Conservation (phyloP, 2,888 invertebrate species). For the Ormyrus rosae region DNA sequence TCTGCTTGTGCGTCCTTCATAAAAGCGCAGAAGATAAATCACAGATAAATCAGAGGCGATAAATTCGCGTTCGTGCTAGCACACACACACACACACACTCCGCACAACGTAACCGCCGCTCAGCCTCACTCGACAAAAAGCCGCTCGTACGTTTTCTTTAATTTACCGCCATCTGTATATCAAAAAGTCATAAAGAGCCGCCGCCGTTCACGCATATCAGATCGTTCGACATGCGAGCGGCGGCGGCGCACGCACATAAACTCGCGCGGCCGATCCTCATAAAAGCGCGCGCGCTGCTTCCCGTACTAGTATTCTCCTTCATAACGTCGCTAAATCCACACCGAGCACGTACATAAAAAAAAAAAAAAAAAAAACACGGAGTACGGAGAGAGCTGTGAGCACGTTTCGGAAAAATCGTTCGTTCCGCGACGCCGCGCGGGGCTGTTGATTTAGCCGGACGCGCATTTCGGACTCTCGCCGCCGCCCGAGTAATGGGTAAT, state of each 20-base stretch:
- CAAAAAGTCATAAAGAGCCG: slow-evolving; percentile 21
- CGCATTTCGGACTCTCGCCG: too few species aligned
- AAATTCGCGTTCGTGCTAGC: too few species aligned
- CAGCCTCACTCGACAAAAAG: too few species aligned
- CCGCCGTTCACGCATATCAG: slow-evolving; percentile 5
- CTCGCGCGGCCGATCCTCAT: background rate
- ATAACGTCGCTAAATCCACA: slow-evolving; percentile 1
- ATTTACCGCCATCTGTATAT: slow-evolving; percentile 15
- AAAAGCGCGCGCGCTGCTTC: background rate
- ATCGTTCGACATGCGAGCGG: background rate
- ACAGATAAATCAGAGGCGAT: too few species aligned
- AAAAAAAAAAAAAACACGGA: too few species aligned
- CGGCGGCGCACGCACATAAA: background rate
- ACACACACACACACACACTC: too few species aligned
- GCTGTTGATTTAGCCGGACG: slow-evolving; percentile 25
- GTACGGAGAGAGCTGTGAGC: background rate
- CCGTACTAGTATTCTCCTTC: background rate
- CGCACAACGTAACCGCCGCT: too few species aligned
- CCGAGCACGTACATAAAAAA: background rate
- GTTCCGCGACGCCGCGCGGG: too few species aligned
- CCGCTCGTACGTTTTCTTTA: slow-evolving; percentile 5
- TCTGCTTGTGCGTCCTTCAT: too few species aligned
- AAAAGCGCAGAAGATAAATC: too few species aligned
- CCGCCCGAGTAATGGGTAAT: background rate
- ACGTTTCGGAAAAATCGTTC: slow-evolving; percentile 6